phyloP scores from a whole-genome alignment of 2,113 vertebrate species.

The Xenotilapia caudafasciata region DNA sequence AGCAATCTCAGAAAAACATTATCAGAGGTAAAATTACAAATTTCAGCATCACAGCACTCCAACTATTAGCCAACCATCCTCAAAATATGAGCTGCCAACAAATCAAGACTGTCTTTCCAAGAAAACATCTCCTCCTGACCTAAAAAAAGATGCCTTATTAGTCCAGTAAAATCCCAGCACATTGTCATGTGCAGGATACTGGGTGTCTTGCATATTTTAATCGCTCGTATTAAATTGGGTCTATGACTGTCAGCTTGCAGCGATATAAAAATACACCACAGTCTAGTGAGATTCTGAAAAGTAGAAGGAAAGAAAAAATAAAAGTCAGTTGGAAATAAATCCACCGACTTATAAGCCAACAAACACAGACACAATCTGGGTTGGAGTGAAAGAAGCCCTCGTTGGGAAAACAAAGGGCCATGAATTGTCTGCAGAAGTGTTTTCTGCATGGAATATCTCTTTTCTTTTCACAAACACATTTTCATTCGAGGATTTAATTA shows the following conservation, averaged over 20 bases:
- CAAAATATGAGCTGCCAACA: neutral
- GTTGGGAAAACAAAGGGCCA: slow-evolving; percentile 37
- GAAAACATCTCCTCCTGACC: neutral
- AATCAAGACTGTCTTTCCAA: slow-evolving; percentile 3
- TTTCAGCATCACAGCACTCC: neutral
- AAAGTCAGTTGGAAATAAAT: slow-evolving; percentile 34
- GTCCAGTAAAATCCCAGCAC: neutral
- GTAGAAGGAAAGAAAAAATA: neutral
- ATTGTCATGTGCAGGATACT: slow-evolving; percentile 3
- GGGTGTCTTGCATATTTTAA: slow-evolving; percentile 12
- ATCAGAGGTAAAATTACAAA: neutral
- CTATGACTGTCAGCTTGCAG: slow-evolving; percentile 28
- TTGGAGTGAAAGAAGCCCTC: slow-evolving; percentile 10
- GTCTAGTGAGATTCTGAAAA: neutral
- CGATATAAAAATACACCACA: neutral
- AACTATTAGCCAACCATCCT: neutral
- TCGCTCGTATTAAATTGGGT: slow-evolving; percentile 1
- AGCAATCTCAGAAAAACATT: neutral
- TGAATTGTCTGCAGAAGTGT: slow-evolving; percentile 43
- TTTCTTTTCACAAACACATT: slow-evolving; percentile 61
- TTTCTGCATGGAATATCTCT: slow-evolving; percentile 41
- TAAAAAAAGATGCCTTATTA: slow-evolving; percentile 19
- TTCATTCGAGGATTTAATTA: slow-evolving; percentile 55
- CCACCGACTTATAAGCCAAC: slow-evolving; percentile 24
- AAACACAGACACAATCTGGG: slow-evolving; percentile 43